A percentile compares a stretch with the other conserved stretches of the same genome.
These are phyloP conservation scores for Thaumetopoea pityocampa DNA, from an alignment of 1,140 invertebrate species.

Conservation along the genomic window DNA sequence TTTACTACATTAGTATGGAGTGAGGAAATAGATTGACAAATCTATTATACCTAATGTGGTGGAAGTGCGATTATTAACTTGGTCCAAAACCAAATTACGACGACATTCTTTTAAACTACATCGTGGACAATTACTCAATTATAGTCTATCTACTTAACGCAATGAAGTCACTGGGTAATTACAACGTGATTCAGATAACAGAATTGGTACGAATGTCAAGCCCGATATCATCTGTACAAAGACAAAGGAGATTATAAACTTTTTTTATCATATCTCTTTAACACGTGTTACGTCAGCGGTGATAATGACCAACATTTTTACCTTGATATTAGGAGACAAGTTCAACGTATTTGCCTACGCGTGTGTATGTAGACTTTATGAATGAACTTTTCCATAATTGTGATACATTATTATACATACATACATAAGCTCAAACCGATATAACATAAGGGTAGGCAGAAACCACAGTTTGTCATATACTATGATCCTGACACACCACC, in stretches of 20 bases:
- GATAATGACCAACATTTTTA: constrained; percentile 41
- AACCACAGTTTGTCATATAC: too few species aligned
- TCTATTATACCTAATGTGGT: too few species aligned
- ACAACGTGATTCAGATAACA: constrained; percentile 10
- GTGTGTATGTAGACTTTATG: not conserved
- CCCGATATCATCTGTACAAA: constrained; percentile 39
- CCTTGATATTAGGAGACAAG: constrained; percentile 46
- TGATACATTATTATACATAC: not conserved
- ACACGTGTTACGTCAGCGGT: constrained; percentile 36
- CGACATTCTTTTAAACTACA: too few species aligned
- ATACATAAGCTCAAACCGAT: too few species aligned
- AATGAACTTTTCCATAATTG: constrained; percentile 1
- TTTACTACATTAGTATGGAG: too few species aligned
- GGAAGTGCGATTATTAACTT: too few species aligned
- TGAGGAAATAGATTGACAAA: too few species aligned
- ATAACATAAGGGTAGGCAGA: too few species aligned
- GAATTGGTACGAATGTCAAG: constrained; percentile 5
- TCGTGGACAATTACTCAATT: not conserved
- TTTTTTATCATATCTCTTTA: constrained; percentile 46
- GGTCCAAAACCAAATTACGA: too few species aligned
- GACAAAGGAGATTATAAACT: constrained; percentile 40
- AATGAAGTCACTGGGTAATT: constrained; percentile 7
- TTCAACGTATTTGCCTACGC: constrained; percentile 36
- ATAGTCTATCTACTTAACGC: not conserved
- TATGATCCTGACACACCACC: too few species aligned